These are phyloP conservation scores for Labia minor DNA, from an alignment of 2,888 invertebrate species.

Conservation along the genomic window DNA sequence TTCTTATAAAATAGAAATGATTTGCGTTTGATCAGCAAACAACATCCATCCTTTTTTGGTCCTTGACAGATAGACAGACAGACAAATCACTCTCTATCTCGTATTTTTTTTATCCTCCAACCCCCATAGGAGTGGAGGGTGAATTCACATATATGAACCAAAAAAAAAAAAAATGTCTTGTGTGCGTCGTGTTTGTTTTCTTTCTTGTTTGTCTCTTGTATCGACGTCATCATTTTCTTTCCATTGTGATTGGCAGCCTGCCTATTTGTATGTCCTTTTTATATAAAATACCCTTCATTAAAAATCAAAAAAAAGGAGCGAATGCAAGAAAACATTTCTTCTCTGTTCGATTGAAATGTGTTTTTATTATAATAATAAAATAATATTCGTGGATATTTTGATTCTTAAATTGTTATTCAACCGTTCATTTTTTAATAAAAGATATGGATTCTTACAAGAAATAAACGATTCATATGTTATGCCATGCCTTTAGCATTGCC, in stretches of 20 bases:
- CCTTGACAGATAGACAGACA: slow-evolving; percentile 7
- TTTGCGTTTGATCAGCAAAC: slow-evolving; percentile 13
- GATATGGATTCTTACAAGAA: no score
- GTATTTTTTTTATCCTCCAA: not conserved
- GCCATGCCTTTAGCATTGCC: no score
- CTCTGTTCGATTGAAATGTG: no score
- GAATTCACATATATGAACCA: not conserved
- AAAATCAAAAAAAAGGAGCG: no score
- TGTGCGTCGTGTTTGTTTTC: not conserved
- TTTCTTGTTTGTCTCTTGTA: not conserved
- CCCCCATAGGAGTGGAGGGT: not conserved
- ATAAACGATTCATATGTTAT: no score
- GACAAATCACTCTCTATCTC: slow-evolving; percentile 3
- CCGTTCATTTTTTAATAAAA: no score
- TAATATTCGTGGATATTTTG: no score
- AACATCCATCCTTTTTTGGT: slow-evolving; percentile 13
- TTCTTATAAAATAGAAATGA: slow-evolving; percentile 13
- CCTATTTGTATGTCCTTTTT: not conserved
- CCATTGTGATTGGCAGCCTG: not conserved
- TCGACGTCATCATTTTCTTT: slow-evolving; percentile 2
- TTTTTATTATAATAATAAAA: no score
- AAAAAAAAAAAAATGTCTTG: not conserved
- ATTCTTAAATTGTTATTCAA: no score
- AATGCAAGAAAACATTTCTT: no score
- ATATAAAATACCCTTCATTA: no score